These are phyloP conservation scores for Drosophila punjabiensis DNA, from an alignment of 1,140 invertebrate species.

Conservation along the genomic window DNA sequence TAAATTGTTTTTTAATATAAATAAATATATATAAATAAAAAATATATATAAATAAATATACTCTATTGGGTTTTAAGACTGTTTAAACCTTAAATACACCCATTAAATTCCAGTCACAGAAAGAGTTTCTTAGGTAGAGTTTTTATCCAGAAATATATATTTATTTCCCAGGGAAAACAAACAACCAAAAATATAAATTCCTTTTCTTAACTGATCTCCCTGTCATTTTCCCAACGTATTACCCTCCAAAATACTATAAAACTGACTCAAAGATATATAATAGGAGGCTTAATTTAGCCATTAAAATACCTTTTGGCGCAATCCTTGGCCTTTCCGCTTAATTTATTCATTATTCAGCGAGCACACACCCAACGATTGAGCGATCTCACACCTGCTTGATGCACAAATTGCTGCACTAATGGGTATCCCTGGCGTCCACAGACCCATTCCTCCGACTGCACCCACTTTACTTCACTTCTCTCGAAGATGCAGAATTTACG, in stretches of 20 bases:
- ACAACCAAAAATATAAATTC: neutral
- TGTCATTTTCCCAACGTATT: neutral
- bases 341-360: conserved; percentile 35
- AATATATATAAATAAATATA: too few species aligned
- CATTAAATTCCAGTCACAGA: neutral
- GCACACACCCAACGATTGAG: conserved; percentile 4
- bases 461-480: conserved; percentile 43
- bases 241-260: neutral
- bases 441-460: conserved; percentile 17
- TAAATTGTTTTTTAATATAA: too few species aligned
- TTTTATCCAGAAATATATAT: neutral
- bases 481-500: conserved; percentile 13
- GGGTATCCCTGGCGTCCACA: conserved; percentile 41
- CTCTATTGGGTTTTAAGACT: too few species aligned
- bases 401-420: conserved; percentile 27
- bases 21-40: neutral
- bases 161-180: neutral
- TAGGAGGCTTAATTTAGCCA: neutral
- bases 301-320: conserved; percentile 11
- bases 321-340: conserved; percentile 23
- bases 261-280: neutral
- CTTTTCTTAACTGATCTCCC: neutral
- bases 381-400: conserved; percentile 45
- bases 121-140: neutral
- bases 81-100: neutral